Evolutionary conservation across 2,888 invertebrate species (phyloP).

Genomic region (Odontomyia ornata): DNA sequence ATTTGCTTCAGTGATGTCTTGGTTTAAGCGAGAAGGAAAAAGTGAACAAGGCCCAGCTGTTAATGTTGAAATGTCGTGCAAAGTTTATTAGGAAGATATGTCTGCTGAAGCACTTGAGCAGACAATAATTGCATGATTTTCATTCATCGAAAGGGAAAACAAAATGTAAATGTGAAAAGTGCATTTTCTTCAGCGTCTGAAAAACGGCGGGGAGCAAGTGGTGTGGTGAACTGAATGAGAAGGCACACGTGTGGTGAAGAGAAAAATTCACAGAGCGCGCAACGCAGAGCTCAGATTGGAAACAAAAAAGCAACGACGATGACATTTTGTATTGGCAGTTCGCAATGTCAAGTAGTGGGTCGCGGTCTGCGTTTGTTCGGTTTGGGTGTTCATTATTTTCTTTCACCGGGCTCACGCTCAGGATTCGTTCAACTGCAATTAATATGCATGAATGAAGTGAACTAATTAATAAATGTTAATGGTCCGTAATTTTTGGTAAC

Average conservation of each 20-base stretch:
- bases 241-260: background rate
- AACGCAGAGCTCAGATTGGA: background rate
- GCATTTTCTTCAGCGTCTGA: background rate
- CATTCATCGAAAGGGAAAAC: constrained; percentile 1
- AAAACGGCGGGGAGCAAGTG: background rate
- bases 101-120: background rate
- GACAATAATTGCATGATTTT: background rate
- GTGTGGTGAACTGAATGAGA: background rate
- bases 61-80: too few species aligned
- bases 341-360: constrained; percentile 40
- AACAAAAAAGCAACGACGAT: constrained; percentile 5
- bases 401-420: background rate
- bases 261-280: background rate
- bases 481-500: background rate
- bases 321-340: background rate
- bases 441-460: background rate
- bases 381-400: background rate
- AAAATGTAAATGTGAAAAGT: background rate
- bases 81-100: too few species aligned
- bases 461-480: too few species aligned
- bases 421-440: background rate
- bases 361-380: constrained; percentile 22
- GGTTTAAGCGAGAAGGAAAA: too few species aligned
- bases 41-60: too few species aligned
- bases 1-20: too few species aligned